These are phyloP conservation scores for Pollachius pollachius DNA, from an alignment of 2,113 vertebrate species.

Conservation along the genomic window DNA sequence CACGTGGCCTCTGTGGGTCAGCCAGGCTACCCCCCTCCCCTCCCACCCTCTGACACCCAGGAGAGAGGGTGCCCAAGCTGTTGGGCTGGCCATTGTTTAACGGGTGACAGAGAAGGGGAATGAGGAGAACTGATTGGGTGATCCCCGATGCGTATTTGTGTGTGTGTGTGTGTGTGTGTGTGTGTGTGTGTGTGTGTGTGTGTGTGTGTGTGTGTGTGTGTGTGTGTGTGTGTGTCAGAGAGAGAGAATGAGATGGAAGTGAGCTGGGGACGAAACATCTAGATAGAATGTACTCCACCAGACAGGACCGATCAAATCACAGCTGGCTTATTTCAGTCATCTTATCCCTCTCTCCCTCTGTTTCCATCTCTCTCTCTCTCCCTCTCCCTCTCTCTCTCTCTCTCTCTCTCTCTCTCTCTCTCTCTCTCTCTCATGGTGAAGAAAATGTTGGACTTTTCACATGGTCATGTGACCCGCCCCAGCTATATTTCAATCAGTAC, in stretches of 20 bases:
- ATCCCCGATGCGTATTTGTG: too few relatives aligned
- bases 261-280: constrained; percentile 14
- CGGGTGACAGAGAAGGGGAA: too few relatives aligned
- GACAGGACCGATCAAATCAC: constrained; percentile 63
- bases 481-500: constrained; percentile 68
- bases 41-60: too few relatives aligned
- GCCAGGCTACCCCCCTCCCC: too few relatives aligned
- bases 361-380: constrained; percentile 28
- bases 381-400: constrained; percentile 17
- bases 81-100: too few relatives aligned
- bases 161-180: too few relatives aligned
- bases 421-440: constrained; percentile 9
- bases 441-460: constrained; percentile 8
- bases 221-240: constrained; percentile 18
- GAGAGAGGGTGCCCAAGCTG: too few relatives aligned
- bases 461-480: constrained; percentile 49
- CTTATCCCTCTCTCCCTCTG: constrained; percentile 44
- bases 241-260: constrained; percentile 11
- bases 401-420: constrained; percentile 19
- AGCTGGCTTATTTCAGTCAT: constrained; percentile 65
- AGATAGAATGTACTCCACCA: constrained; percentile 29
- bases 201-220: too few relatives aligned
- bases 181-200: too few relatives aligned
- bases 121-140: too few relatives aligned
- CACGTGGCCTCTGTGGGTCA: too few relatives aligned